Conservation (phyloP, 2,888 invertebrate genomes). For the Doris montereyensis region DNA sequence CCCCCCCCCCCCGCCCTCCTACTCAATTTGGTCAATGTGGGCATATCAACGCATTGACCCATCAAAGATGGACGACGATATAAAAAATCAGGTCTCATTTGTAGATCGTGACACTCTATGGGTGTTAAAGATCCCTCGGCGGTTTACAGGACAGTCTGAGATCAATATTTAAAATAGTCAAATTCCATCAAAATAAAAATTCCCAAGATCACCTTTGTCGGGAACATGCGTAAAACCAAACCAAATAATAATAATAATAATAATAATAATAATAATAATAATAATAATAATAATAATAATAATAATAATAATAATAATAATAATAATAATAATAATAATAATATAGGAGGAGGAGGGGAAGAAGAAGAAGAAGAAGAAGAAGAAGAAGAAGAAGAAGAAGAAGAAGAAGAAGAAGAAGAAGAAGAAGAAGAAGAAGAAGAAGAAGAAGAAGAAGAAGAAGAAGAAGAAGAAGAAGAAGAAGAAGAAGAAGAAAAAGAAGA, state of each 20-base stretch:
- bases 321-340: neutral
- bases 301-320: neutral
- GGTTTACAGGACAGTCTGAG: too few species aligned
- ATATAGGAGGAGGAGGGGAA: neutral
- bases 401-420: slow-evolving; percentile 12
- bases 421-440: slow-evolving; percentile 20
- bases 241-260: neutral
- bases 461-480: neutral
- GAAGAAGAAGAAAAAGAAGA: neutral
- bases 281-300: neutral
- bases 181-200: neutral
- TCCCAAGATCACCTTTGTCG: neutral
- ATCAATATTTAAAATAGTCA: neutral
- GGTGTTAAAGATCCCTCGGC: too few species aligned
- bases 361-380: slow-evolving; percentile 20
- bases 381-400: slow-evolving; percentile 14
- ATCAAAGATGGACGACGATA: too few species aligned
- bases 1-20: neutral
- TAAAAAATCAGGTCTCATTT: too few species aligned
- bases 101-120: too few species aligned
- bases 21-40: too few species aligned
- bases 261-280: neutral
- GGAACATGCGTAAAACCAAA: neutral
- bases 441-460: slow-evolving; percentile 1
- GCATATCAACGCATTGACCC: too few species aligned